Base-by-base conservation (phyloP, 2,113 vertebrate species). In the Tupaia chinensis region DNA sequence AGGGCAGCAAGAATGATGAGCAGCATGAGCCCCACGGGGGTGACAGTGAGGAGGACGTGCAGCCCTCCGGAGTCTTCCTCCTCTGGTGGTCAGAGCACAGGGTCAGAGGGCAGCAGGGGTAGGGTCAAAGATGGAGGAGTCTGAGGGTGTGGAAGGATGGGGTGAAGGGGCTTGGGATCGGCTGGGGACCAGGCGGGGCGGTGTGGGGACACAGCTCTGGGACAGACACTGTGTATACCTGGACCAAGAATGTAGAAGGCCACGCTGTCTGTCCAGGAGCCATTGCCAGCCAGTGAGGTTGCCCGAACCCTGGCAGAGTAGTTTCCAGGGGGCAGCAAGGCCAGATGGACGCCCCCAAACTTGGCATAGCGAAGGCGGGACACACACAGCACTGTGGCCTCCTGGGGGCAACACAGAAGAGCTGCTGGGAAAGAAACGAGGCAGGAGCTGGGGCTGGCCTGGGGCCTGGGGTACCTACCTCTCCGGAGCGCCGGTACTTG, bases 231-330 rank as follows among this genome's bases (percentile, higher is more conserved):
- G 0, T 1, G 65, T 73, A 5, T 93, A 99, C 99, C 98, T 89
- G 98, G 98, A 11, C 98, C 98, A 22, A 98, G 96, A 89, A 99
- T 98, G 92, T 98, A 99, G 73, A 99, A 99, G n/a, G 98, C 97
- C 11, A 99, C 9, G 0, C 98, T 98, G 4, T 98, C 98, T 0
- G 99, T 99, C 99, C 99, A 99, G 0, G 99, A 99, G n/a, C 99
- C 99, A 0, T 99, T 99, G 44, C 99, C 99, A 0, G 99, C 98
- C 93, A 99, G 94, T 0, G 99, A 99, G 44, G 99, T 99, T 83
- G 98, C 99, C 66, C 99, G 97, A 60, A 99, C 98, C 60, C 98
- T 98, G 92, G 99, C 99, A 0, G 98, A 99, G 87, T 99, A 99
- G 56, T 99, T 99, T 0, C 99, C 99, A 0, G 98, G 98, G 65